Conservation (phyloP, 2,888 invertebrate genomes). For the Griposia aprilina region DNA sequence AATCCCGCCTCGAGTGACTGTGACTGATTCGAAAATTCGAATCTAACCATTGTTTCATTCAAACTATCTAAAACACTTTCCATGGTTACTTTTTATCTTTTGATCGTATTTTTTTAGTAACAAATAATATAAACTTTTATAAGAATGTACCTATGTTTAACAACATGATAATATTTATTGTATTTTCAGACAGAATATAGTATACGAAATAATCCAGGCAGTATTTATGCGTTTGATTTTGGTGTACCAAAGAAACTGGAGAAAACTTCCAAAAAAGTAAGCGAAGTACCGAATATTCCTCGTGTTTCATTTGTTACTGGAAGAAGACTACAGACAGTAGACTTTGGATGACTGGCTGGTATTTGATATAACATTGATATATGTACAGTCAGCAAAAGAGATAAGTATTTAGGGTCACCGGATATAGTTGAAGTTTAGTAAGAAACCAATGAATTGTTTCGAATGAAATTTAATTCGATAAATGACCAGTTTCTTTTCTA, state of each 20-base stretch:
- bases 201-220: constrained; percentile 89
- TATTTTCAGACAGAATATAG: constrained; percentile 89
- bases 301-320: constrained; percentile 90
- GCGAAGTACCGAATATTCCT: constrained; percentile 84
- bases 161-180: constrained; percentile 19
- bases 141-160: background rate
- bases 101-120: background rate
- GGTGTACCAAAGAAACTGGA: constrained; percentile 81
- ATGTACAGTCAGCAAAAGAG: no score
- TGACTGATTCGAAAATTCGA: background rate
- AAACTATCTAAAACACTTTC: background rate
- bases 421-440: no score
- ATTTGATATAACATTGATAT: background rate
- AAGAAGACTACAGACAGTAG: constrained; percentile 90
- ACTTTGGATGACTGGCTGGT: constrained; percentile 81
- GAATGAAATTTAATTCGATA: no score
- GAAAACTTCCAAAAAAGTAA: constrained; percentile 80
- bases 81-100: background rate
- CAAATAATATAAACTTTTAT: constrained; percentile 4
- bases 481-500: no score
- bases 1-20: background rate
- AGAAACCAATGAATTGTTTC: no score
- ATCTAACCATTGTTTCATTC: background rate
- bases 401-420: no score
- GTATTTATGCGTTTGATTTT: constrained; percentile 90